Base-by-base conservation (phyloP, 2,797 vertebrate species). In the Morus bassanus region DNA sequence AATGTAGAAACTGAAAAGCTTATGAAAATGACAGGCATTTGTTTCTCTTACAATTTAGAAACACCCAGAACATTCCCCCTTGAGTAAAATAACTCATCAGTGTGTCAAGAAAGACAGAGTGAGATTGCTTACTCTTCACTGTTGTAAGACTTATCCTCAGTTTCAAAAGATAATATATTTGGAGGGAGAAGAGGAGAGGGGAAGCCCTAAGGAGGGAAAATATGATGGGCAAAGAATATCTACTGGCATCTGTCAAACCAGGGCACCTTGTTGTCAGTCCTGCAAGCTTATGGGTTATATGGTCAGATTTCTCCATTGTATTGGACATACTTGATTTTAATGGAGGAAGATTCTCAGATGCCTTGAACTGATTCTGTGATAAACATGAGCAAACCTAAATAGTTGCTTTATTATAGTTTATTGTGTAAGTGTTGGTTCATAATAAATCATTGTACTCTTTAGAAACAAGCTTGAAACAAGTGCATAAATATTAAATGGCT, bases 401-500 rank as follows among this genome's bases (percentile, higher is more conserved):
- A 86, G 82, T 53, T 89, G 41, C 5, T 89, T 85, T 90, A 91
- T 91, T 95, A 84, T 78, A 84, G 90, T 78, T 86, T 91, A 95
- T 94, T 94, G 65, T 94, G 61, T 39, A 85, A 89, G 64, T 74
- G 82, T 92, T 91, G 48, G 60, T 94, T 94, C 72, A 80, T 94
- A 95, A 97, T 97, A 95, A 95, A 96, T 96, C 88, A 93, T 68
- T 64, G 82, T 80, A 72, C n/a, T 89, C 72, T 94, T 72, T 85
- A 95, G 85, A 95, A 97, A 78, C 41, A 93, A 95, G 76, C 83
- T 93, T 91, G 90, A 95, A 95, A 95, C 79, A 93, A 96, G 53
- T 84, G 41, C 82, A 95, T 95, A 95, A 94, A 96, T 94, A 97
- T 96, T 94, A 96, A 93, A 95, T 92, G 76, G 85, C 91, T 89